Base-by-base conservation (phyloP, 2,888 invertebrate genomes). In the Zaprionus lineosus region DNA sequence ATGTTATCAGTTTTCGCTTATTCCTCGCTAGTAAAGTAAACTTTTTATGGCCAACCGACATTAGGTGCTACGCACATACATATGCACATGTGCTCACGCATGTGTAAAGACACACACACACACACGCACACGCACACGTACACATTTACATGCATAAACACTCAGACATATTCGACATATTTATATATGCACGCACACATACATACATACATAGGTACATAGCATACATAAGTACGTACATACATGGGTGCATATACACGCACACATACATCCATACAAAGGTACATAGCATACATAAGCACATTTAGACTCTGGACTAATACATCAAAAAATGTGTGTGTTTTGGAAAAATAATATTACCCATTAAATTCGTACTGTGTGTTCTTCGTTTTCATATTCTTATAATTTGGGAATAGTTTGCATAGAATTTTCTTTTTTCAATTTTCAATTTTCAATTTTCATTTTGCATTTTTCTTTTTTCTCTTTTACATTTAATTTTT, bases 281-380 rank as follows among this genome's bases (percentile, higher is more conserved):
- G n/a, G n/a, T n/a, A n/a, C n/a, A n/a, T n/a, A n/a, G n/a, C n/a
- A n/a, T n/a, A 11, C 31, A 56, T 59, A 70, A 78, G 83, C 71
- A 72, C 84, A 72, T 78, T 78, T 61, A 77, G 62, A 82, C 33
- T 28, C 39, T 24, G 26, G 40, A 48, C 26, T 62, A 66, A 64
- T 51, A 51, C 37, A 37, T 39, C 50, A 31, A 39, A 55, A 21
- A 41, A 3, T 50, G 21, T 46, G 6, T 33, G n/a, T 18, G 18
- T 43, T 24, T n/a, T 44, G 12, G 9, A 50, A 40, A 70, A 50
- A 69, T 33, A 53, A 48, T 46, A 40, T 55, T 50, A 59, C 41
- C 47, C 47, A 55, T 77, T 82, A 77, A 77, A 79, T 77, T 77
- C 84, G 76, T 83, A 76, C 50, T 57, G 68, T 50, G 48, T 65